Conservation (phyloP, 2,888 invertebrate genomes). For the Rhagonycha fulva region DNA sequence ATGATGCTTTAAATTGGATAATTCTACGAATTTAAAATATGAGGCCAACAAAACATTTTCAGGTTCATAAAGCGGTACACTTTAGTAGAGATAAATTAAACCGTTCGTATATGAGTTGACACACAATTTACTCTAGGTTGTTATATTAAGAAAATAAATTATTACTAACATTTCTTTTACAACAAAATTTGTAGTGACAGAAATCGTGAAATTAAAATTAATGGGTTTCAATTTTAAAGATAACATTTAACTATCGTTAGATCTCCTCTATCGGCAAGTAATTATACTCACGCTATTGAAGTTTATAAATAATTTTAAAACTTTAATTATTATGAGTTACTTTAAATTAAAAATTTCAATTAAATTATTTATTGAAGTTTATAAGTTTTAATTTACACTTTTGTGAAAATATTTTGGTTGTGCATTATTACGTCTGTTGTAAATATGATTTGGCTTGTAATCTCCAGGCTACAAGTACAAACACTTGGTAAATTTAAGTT, state of each 20-base stretch:
- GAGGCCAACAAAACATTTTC: background rate
- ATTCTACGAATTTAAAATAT: background rate
- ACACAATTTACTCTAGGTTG: background rate
- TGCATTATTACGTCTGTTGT: background rate
- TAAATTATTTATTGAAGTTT: too few species aligned
- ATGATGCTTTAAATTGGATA: background rate
- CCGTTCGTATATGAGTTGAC: background rate
- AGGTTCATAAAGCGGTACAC: background rate
- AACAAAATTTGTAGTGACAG: background rate
- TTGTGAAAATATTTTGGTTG: background rate
- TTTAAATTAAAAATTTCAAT: too few species aligned
- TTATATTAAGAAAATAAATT: background rate
- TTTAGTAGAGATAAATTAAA: background rate
- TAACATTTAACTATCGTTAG: too few species aligned
- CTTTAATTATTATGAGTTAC: too few species aligned
- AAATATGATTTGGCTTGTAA: background rate
- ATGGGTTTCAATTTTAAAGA: background rate
- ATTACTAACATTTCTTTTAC: background rate
- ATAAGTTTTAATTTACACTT: background rate
- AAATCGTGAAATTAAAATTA: background rate
- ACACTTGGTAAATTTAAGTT: background rate
- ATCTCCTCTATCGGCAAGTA: too few species aligned
- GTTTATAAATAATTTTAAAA: too few species aligned
- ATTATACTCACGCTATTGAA: too few species aligned
- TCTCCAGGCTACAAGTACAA: background rate